These are phyloP conservation scores for Pseudolycoriella hygida DNA, from an alignment of 2,888 invertebrate genomes.

Conservation along the genomic window DNA sequence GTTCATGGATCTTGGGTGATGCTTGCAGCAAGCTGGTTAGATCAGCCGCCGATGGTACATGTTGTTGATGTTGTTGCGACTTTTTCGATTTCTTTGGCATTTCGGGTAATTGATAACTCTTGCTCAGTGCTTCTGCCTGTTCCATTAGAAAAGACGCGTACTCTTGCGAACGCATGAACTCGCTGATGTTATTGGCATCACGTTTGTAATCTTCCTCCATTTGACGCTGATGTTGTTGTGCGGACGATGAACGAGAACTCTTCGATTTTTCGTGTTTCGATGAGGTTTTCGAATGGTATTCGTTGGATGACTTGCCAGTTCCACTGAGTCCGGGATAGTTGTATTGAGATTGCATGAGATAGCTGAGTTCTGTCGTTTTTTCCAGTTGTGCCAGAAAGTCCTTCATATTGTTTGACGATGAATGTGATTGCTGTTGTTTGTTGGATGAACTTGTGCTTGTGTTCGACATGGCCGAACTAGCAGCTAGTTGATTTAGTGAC, in stretches of 20 bases:
- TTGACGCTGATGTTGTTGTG: constrained; percentile 1
- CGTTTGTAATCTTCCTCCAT: constrained; percentile 23
- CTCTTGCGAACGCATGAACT: constrained; percentile 27
- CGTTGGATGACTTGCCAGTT: not conserved
- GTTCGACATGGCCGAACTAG: constrained; percentile 16
- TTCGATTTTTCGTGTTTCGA: not conserved
- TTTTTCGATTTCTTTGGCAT: constrained; percentile 4
- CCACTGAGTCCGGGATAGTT: constrained; percentile 13
- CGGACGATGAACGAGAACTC: constrained; percentile 1
- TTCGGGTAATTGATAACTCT: not conserved
- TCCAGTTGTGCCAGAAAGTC: constrained; percentile 10
- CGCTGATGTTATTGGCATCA: constrained; percentile 28
- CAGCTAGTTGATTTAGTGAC: constrained; percentile 24
- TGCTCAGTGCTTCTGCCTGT: constrained; percentile 18
- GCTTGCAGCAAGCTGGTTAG: constrained; percentile 25
- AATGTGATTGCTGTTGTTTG: not conserved
- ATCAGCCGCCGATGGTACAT: constrained; percentile 19
- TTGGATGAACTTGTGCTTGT: not conserved
- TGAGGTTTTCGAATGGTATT: constrained; percentile 4
- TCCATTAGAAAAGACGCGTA: constrained; percentile 27
- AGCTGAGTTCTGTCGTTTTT: constrained; percentile 9
- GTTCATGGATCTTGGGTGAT: constrained; percentile 18
- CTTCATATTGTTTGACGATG: constrained; percentile 12
- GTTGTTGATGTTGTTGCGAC: constrained; percentile 16
- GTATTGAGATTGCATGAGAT: constrained; percentile 7